phyloP scores from a whole-genome alignment of 2,113 vertebrate genomes.

The Geococcyx californianus region DNA sequence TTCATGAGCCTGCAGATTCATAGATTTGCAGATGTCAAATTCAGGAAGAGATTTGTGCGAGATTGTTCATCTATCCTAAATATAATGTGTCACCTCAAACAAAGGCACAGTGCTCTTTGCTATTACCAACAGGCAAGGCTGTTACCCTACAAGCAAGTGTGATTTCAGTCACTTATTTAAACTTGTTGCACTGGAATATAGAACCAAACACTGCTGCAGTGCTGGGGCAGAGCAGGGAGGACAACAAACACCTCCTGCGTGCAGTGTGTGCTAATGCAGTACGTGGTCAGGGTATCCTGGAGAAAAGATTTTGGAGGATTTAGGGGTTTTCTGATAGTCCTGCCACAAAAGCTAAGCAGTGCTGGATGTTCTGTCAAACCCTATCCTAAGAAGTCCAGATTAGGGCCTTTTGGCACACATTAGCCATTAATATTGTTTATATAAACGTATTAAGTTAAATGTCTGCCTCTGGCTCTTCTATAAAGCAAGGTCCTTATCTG shows the following conservation, averaged over 20 bases:
- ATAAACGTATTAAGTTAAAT: background rate
- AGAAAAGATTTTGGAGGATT: background rate
- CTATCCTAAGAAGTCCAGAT: background rate
- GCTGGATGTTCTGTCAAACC: background rate
- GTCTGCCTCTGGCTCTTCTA: background rate
- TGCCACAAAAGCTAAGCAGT: background rate
- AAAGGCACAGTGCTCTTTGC: background rate
- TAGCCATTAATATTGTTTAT: background rate
- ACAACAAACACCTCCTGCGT: rapidly evolving
- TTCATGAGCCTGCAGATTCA: background rate
- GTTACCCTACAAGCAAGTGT: rapidly evolving
- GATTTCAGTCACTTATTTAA: background rate
- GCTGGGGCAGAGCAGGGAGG: background rate
- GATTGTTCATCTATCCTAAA: background rate
- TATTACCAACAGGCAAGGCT: background rate
- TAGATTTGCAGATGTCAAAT: background rate
- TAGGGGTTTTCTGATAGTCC: background rate
- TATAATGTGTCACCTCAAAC: background rate
- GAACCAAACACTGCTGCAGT: rapidly evolving
- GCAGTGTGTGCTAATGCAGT: rapidly evolving
- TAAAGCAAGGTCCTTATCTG: background rate
- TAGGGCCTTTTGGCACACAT: background rate
- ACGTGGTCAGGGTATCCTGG: background rate
- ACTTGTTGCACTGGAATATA: background rate
- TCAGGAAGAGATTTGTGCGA: background rate